A percentile compares a stretch with the other conserved stretches of the same genome.
These are phyloP conservation scores for Phalangium opilio DNA, from an alignment of 2,888 invertebrate species.

Conservation along the genomic window DNA sequence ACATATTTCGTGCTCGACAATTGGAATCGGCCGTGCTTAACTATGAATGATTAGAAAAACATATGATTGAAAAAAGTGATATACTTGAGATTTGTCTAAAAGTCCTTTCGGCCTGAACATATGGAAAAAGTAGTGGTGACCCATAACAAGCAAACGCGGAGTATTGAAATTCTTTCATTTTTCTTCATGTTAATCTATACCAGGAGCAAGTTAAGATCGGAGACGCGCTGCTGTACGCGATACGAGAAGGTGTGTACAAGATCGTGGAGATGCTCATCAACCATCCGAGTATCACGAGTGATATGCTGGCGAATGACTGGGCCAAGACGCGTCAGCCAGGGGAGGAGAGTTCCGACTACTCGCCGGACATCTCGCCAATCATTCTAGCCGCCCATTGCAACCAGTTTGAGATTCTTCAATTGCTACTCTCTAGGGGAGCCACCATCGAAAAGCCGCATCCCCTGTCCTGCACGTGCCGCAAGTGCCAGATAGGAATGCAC, in stretches of 20 bases:
- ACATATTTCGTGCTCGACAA: no score
- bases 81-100: no score
- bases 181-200: no score
- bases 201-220: constrained; percentile 23
- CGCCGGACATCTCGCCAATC: constrained; percentile 36
- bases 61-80: no score
- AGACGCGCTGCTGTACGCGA: constrained; percentile 39
- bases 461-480: constrained; percentile 34
- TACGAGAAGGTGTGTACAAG: constrained; percentile 37
- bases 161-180: no score
- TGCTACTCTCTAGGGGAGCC: constrained; percentile 36
- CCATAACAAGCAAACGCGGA: no score
- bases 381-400: constrained; percentile 38
- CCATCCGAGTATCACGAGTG: constrained; percentile 35
- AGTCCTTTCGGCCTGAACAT: no score
- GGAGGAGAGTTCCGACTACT: constrained; percentile 38
- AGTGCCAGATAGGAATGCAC: constrained; percentile 31
- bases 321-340: constrained; percentile 26
- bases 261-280: constrained; percentile 41
- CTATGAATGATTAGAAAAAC: no score
- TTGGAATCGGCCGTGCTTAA: no score
- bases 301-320: constrained; percentile 40
- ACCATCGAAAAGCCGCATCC: constrained; percentile 35
- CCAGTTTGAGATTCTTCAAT: constrained; percentile 41
- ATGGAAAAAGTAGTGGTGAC: no score